A percentile compares a stretch with the other conserved stretches of the same genome.
phyloP scores from a whole-genome alignment of 64 coral and sea anemone genomes.

The Montipora efflorescens region DNA sequence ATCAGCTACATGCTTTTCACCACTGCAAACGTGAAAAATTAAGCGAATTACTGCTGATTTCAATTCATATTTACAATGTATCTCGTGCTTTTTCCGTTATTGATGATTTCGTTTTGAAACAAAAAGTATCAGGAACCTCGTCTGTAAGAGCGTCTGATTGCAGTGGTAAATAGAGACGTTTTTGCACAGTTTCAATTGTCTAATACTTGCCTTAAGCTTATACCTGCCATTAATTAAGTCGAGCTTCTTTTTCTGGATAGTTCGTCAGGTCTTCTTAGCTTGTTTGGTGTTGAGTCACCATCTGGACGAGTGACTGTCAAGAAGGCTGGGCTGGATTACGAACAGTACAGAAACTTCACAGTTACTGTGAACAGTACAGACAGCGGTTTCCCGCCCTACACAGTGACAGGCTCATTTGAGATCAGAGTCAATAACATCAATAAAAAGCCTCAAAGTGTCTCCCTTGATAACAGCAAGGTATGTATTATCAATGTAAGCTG shows the following conservation, averaged over 20 bases:
- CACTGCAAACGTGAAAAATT: too few species aligned
- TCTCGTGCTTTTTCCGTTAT: too few species aligned
- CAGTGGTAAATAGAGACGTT: too few species aligned
- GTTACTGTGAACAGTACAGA: constrained; percentile 77
- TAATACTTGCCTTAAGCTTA: too few species aligned
- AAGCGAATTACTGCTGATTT: too few species aligned
- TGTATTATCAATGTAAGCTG: too few species aligned
- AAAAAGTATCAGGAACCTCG: too few species aligned
- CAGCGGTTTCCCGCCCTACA: constrained; percentile 81
- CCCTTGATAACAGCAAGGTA: constrained; percentile 67
- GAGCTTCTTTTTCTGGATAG: neutral
- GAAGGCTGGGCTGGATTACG: constrained; percentile 67
- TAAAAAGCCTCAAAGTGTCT: constrained; percentile 73
- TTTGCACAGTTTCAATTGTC: too few species aligned
- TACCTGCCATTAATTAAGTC: neutral
- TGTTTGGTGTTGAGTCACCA: constrained; percentile 70
- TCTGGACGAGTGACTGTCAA: constrained; percentile 68
- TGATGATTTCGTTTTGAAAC: too few species aligned
- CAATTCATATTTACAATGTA: too few species aligned
- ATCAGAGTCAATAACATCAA: constrained; percentile 80
- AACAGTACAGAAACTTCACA: constrained; percentile 69
- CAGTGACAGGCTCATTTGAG: constrained; percentile 70
- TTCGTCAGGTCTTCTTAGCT: neutral
- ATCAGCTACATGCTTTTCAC: too few species aligned
- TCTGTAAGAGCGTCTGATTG: too few species aligned